These are phyloP conservation scores for Tanypteryx hageni DNA, from an alignment of 2,888 invertebrate species.

Conservation along the genomic window DNA sequence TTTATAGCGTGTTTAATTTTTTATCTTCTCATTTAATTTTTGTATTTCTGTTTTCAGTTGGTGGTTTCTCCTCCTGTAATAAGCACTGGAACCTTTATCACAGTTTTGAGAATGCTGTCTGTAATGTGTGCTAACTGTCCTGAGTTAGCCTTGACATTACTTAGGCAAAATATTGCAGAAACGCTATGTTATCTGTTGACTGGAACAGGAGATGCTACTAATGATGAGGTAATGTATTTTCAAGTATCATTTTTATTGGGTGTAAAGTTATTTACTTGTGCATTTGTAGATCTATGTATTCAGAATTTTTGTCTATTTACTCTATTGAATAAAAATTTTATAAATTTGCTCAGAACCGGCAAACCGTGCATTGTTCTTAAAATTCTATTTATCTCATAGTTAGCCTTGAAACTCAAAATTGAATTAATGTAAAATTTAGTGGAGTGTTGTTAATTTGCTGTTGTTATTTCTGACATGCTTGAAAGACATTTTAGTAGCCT, in stretches of 20 bases:
- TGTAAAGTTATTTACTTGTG: too few species aligned
- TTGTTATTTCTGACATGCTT: too few species aligned
- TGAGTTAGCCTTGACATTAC: constrained; percentile 92
- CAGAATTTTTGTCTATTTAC: too few species aligned
- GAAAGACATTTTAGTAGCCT: too few species aligned
- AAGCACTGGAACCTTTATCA: constrained; percentile 96
- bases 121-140: constrained; percentile 97
- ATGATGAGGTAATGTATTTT: constrained; percentile 74
- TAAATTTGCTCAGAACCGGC: too few species aligned
- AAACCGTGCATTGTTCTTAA: too few species aligned
- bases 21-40: not conserved
- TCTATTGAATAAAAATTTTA: too few species aligned
- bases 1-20: not conserved
- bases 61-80: constrained; percentile 97
- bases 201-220: constrained; percentile 84
- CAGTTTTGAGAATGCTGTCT: constrained; percentile 96
- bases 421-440: too few species aligned
- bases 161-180: constrained; percentile 97
- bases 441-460: too few species aligned
- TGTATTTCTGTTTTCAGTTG: constrained; percentile 77
- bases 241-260: not conserved
- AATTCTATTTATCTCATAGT: too few species aligned
- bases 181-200: constrained; percentile 96
- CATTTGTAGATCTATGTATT: too few species aligned
- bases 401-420: too few species aligned